Conservation (phyloP, 2,797 vertebrate species). For the Arctocebus calabarensis region DNA sequence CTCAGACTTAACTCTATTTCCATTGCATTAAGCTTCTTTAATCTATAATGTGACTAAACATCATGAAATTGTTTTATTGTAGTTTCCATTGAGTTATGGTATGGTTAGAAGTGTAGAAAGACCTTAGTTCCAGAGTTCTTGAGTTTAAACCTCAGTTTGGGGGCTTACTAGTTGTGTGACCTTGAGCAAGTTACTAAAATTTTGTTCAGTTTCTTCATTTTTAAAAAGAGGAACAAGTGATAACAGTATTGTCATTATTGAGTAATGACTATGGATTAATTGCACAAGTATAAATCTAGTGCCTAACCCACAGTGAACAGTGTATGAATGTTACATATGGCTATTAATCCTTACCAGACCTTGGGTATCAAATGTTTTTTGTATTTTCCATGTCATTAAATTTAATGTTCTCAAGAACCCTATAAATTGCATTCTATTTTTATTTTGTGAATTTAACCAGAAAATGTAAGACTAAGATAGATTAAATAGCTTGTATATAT, state of each 20-base stretch:
- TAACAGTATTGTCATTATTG: background rate
- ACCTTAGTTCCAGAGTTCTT: background rate
- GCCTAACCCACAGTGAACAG: background rate
- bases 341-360: background rate
- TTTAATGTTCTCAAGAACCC: background rate
- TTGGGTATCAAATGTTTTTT: background rate
- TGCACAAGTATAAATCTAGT: constrained; percentile 1
- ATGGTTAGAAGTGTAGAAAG: background rate
- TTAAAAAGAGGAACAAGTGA: background rate
- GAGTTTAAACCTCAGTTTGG: background rate
- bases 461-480: background rate
- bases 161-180: background rate
- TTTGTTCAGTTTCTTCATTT: background rate
- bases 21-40: background rate
- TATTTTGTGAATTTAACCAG: background rate
- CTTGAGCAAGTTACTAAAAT: background rate
- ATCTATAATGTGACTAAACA: background rate
- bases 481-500: background rate
- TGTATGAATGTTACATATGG: background rate
- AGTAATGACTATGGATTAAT: constrained; percentile 32
- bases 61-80: background rate
- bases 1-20: background rate
- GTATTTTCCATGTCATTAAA: background rate
- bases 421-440: background rate
- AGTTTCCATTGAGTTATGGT: background rate